Evolutionary conservation across 2,888 invertebrate species (phyloP).

Genomic region (Macaria liturata): DNA sequence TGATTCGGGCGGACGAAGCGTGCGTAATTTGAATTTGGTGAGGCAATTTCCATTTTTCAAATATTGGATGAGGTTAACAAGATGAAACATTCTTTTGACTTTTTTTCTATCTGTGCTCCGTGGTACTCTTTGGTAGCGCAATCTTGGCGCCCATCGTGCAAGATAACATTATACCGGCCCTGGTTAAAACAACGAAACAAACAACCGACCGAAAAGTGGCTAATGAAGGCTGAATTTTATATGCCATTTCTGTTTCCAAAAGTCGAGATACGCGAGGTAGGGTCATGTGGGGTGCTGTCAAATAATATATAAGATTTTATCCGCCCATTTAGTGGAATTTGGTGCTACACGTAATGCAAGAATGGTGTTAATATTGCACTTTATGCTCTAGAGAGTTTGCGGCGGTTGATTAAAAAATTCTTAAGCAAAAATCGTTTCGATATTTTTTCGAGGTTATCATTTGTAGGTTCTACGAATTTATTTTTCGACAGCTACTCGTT

Average conservation of each 20-base stretch:
- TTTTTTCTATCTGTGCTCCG: constrained; percentile 60
- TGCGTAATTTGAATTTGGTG: constrained; percentile 7
- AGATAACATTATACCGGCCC: constrained; percentile 62
- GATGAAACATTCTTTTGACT: constrained; percentile 14
- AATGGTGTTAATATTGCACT: constrained; percentile 74
- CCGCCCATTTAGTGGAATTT: constrained; percentile 59
- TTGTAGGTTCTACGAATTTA: constrained; percentile 42
- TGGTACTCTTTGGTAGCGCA: constrained; percentile 60
- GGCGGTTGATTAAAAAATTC: constrained; percentile 67
- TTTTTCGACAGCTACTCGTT: constrained; percentile 34
- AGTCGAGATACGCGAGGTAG: constrained; percentile 55
- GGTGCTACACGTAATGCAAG: constrained; percentile 66
- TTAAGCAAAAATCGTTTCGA: constrained; percentile 50
- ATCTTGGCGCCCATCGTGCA: constrained; percentile 69
- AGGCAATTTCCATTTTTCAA: constrained; percentile 9
- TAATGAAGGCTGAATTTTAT: constrained; percentile 70
- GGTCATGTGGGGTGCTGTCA: constrained; percentile 59
- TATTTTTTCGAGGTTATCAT: constrained; percentile 40
- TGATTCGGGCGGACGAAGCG: constrained; percentile 6
- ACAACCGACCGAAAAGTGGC: constrained; percentile 54
- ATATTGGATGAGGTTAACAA: constrained; percentile 8
- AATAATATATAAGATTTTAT: constrained; percentile 71
- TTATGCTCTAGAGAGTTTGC: constrained; percentile 61
- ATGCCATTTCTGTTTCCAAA: constrained; percentile 56
- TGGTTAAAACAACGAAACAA: constrained; percentile 62